phyloP scores from a whole-genome alignment of 23 tunicate genomes.

The Halocynthia roretzi region DNA sequence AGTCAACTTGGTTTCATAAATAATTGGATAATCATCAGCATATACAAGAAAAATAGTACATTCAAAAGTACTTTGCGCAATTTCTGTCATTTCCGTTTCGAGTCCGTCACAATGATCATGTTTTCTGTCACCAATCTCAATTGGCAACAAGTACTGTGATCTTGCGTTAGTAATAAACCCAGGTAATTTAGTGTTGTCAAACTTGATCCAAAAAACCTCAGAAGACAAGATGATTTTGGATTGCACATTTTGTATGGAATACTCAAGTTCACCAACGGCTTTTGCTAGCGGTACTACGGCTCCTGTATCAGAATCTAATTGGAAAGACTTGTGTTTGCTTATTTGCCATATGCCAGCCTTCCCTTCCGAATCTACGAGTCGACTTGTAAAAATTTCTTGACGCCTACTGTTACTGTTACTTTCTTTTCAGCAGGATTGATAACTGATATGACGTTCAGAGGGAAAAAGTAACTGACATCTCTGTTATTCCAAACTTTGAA shows the following conservation, averaged over 20 bases:
- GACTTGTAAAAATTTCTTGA: conserved; percentile 8
- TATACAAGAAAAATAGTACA: conserved; percentile 10
- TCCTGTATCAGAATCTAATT: neutral
- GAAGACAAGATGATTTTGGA: conserved; percentile 7
- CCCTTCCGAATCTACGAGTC: neutral
- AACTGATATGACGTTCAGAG: neutral
- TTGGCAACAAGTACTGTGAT: conserved; percentile 11
- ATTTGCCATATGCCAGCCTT: neutral
- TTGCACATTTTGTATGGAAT: neutral
- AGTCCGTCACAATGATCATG: conserved; percentile 12
- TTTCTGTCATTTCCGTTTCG: conserved; percentile 13
- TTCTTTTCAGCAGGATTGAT: neutral
- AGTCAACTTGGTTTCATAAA: neutral
- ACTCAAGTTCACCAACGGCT: neutral
- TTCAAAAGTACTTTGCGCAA: conserved; percentile 9
- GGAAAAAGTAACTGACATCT: neutral
- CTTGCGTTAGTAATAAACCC: conserved; percentile 1
- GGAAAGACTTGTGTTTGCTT: neutral
- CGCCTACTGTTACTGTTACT: neutral
- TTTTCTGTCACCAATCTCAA: neutral
- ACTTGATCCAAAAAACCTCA: conserved; percentile 6
- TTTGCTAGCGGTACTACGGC: conserved; percentile 6
- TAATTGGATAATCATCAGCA: conserved; percentile 1
- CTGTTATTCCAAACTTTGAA: conserved; percentile 11
- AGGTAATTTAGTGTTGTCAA: conserved; percentile 8